phyloP scores from a whole-genome alignment of 2,888 invertebrate species.

The Theretra japonica region DNA sequence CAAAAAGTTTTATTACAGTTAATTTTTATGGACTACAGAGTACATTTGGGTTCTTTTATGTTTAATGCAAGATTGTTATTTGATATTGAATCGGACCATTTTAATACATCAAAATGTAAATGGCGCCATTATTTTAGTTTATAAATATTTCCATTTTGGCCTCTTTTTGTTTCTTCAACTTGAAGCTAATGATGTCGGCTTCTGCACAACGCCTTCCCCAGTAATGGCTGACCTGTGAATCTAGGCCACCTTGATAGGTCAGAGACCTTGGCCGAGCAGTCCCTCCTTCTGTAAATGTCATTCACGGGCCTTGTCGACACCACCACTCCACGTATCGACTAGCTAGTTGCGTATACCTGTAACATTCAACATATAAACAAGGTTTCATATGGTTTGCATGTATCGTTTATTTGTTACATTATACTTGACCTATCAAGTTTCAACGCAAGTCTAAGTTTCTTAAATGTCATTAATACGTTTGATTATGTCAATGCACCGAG shows the following conservation, averaged over 20 bases:
- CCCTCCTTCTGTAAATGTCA: conserved; percentile 6
- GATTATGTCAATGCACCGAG: conserved; percentile 36
- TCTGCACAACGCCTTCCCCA: neutral
- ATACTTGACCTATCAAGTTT: conserved; percentile 22
- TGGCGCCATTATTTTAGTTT: neutral
- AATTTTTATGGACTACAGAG: conserved; percentile 8
- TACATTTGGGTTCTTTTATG: neutral
- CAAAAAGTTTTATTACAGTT: conserved; percentile 13
- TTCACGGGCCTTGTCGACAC: neutral
- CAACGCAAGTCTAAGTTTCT: conserved; percentile 24
- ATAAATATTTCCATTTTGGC: neutral
- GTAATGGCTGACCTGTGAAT: neutral
- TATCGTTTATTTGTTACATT: conserved; percentile 23
- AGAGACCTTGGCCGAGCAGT: conserved; percentile 3
- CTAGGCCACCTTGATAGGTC: conserved; percentile 2
- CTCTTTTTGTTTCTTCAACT: neutral
- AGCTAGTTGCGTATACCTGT: neutral
- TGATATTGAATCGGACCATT: neutral
- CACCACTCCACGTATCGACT: neutral
- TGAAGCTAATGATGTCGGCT: neutral
- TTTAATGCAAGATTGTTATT: conserved; percentile 5
- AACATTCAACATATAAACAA: neutral
- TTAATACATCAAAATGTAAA: neutral
- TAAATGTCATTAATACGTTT: conserved; percentile 32
- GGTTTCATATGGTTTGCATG: neutral